Conservation (phyloP, 2,797 vertebrate genomes). For the Ciconia nigra region DNA sequence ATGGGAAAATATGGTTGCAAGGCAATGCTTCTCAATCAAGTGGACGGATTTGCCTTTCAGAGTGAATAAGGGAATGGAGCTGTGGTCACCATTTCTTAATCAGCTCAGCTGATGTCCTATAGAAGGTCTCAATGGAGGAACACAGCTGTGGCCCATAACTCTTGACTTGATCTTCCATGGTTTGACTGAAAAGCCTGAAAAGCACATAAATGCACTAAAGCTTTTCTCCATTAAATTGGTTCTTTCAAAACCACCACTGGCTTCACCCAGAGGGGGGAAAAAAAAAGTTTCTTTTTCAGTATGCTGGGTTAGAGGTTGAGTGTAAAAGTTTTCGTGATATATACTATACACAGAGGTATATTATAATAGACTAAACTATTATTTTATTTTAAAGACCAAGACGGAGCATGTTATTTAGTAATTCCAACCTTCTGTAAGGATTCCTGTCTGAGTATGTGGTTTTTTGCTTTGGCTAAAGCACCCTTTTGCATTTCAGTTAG, state of each 20-base stretch:
- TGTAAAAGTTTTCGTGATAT: background rate
- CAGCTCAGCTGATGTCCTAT: slow-evolving; percentile 38
- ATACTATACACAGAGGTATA: background rate
- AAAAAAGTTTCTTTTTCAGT: background rate
- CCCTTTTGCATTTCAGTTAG: background rate
- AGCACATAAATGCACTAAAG: slow-evolving; percentile 3
- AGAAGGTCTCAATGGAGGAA: background rate
- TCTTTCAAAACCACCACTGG: background rate
- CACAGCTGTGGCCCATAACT: slow-evolving; percentile 29
- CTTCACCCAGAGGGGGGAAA: background rate
- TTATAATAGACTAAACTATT: background rate
- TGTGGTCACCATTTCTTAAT: background rate
- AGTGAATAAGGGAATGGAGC: background rate
- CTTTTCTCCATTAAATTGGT: background rate
- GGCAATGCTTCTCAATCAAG: background rate
- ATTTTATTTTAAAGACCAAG: background rate
- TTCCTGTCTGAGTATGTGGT: background rate
- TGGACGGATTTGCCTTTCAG: slow-evolving; percentile 1
- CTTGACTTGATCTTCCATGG: slow-evolving; percentile 23
- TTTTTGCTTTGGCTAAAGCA: background rate
- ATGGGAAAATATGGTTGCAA: background rate
- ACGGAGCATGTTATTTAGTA: background rate
- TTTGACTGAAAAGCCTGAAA: slow-evolving; percentile 16
- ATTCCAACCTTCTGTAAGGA: background rate
- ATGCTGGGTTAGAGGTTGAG: background rate